Conservation (phyloP, 1,140 invertebrate species). For the Lepidurus arcticus region DNA sequence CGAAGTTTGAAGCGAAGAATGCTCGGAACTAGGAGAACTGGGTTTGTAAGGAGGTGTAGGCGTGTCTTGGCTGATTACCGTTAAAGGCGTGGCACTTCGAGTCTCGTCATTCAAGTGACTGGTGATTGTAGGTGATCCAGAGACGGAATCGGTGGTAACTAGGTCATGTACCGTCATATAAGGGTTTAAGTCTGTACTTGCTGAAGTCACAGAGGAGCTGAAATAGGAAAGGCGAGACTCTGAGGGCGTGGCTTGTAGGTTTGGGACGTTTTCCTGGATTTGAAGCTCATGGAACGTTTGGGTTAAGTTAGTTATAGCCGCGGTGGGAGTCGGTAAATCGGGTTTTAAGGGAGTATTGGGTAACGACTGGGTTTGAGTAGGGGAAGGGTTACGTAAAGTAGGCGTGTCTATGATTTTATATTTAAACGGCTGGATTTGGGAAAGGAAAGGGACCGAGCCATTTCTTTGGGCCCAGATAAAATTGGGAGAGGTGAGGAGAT, state of each 20-base stretch:
- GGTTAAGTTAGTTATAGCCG: background rate
- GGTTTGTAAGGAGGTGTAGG: background rate
- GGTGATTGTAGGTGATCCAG: constrained; percentile 16
- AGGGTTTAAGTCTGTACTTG: constrained; percentile 32
- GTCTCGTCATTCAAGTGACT: background rate
- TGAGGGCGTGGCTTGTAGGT: background rate
- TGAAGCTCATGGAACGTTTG: background rate
- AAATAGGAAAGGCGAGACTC: background rate
- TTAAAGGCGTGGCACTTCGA: constrained; percentile 17
- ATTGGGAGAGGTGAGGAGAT: background rate
- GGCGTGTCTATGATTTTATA: background rate
- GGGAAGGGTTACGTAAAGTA: background rate
- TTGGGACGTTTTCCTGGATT: background rate
- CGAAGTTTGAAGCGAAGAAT: constrained; percentile 22
- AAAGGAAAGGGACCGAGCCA: background rate
- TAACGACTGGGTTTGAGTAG: background rate
- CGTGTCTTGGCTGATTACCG: constrained; percentile 24
- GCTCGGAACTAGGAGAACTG: constrained; percentile 33
- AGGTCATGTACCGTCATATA: constrained; percentile 24
- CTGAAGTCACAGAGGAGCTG: background rate
- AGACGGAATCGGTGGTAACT: background rate
- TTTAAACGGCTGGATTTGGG: background rate
- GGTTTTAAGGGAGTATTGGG: background rate
- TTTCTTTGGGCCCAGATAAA: background rate
- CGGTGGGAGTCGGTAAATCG: background rate